Evolutionary conservation across 2,888 invertebrate species (phyloP), one percentile per base, ranked within the genome.

Genomic region (Gasteruption jaculator): DNA sequence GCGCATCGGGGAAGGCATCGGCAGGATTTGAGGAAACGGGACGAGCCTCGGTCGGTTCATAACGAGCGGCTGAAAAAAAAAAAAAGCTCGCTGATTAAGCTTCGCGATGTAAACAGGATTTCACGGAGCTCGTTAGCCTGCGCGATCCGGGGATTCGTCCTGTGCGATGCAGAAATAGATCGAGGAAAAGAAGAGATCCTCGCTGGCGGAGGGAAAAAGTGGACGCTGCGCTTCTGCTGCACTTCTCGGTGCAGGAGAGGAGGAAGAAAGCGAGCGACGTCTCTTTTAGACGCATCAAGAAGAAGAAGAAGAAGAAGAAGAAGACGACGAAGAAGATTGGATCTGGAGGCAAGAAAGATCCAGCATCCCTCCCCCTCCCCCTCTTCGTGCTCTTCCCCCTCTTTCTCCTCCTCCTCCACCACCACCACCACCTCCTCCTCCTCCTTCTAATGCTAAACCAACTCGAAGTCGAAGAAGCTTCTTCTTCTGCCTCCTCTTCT

Each of bases 321-420:
- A n/a, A n/a, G 42, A 43, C 43, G 38, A 15, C 41, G 19, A 2
- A 31, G 39, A 43, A 39, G 54, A 54, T 48, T 52, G 52, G 45
- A 52, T n/a, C n/a, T n/a, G 32, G 41, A 44, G 38, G 35, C 46
- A 43, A n/a, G n/a, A n/a, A n/a, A n/a, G n/a, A n/a, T n/a, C 33
- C 42, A 30, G 14, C 20, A n/a, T 11, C 11, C 27, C 26, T 46
- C 16, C 25, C 25, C 20, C 27, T 29, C 42, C n/a, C 41, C 37
- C 34, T 20, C 16, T 24, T 38, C 35, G 14, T 33, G 26, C 26
- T 24, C 24, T 22, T 24, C n/a, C 12, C 15, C 26, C 24, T 33
- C 15, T 33, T 27, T 34, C 19, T 36, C 32, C 36, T 31, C 36
- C 41, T 41, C 44, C 49, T 45, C 27, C 52, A n/a, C n/a, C n/a